Base-by-base conservation (phyloP, 2,113 vertebrate genomes). In the Bos javanicus region DNA sequence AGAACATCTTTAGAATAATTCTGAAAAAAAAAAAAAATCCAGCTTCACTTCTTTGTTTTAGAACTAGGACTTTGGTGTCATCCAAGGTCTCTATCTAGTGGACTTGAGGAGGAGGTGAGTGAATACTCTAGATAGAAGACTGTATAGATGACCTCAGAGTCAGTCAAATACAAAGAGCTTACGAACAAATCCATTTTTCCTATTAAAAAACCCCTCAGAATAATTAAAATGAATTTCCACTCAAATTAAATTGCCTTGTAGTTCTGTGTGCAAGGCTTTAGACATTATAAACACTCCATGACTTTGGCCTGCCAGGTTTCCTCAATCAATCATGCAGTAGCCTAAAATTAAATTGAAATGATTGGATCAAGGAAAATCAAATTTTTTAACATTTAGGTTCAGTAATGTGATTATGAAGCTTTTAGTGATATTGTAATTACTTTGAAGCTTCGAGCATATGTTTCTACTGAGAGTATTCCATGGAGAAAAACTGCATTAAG, bases 381-480 rank as follows among this genome's bases (percentile, higher is more conserved):
- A 87, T 99, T 98, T 98, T 98, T 98, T 95, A 98, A 98, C 98
- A 98, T 98, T 98, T 98, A 97, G 90, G 98, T 98, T 98, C 98
- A 98, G 98, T 99, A 99, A 99, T 98, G 98, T 98, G 97, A 99
- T 99, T 99, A 99, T 26, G 96, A 98, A 99, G 98, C 99, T 99
- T 99, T 99, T 98, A 99, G 99, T 99, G 99, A 98, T 98, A 99
- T 97, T 96, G 82, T 98, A 98, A 99, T 99, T 98, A 99, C 98
- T 99, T 92, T 98, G 98, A 98, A 98, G 98, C 98, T 98, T 92
- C 97, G 91, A 98, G 98, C 98, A 99, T 98, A 99, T 99, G 98
- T 98, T 99, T 98, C 97, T 90, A 98, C 94, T 91, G 93, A 98
- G 90, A 97, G 87, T 97, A 98, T 98, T 99, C 98, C 97, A 97